A percentile compares a stretch with the other conserved stretches of the same genome.
Evolutionary conservation across 1,140 invertebrate species (phyloP).

Genomic region (Lepidurus couesii): DNA sequence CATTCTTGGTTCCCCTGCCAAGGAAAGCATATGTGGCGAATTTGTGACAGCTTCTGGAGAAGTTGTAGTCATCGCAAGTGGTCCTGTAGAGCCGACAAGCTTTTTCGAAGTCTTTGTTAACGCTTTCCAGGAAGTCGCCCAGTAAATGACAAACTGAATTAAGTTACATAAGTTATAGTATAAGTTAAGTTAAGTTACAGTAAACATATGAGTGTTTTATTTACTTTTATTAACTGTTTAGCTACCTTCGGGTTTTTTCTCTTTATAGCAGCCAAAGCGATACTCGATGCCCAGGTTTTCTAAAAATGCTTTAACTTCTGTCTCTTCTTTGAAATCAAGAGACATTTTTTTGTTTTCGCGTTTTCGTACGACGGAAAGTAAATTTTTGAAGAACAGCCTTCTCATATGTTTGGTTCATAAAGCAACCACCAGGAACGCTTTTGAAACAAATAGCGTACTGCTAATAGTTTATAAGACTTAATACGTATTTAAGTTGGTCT

Average conservation of each 20-base stretch:
- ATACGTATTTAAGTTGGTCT: no score
- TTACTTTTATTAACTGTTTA: constrained; percentile 15
- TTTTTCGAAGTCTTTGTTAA: constrained; percentile 70
- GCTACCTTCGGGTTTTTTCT: constrained; percentile 72
- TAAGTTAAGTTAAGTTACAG: no score
- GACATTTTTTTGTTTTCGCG: constrained; percentile 24
- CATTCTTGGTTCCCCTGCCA: constrained; percentile 50
- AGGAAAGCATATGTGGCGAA: constrained; percentile 63
- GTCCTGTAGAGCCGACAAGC: constrained; percentile 69
- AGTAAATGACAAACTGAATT: constrained; percentile 87
- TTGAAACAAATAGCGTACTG: no score
- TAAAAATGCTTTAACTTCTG: constrained; percentile 78
- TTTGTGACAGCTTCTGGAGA: constrained; percentile 75
- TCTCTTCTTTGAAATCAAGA: constrained; percentile 67
- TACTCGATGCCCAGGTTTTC: constrained; percentile 88
- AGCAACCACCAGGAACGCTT: no score
- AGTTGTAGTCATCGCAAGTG: constrained; percentile 78
- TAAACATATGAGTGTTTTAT: background rate
- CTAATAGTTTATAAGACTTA: no score
- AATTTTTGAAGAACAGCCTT: no score
- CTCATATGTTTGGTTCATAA: no score
- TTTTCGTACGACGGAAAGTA: no score
- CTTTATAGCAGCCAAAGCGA: constrained; percentile 77
- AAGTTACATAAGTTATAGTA: no score
- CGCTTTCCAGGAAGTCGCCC: constrained; percentile 76